A percentile compares a stretch with the other conserved stretches of the same genome.
phyloP scores from a whole-genome alignment of 2,888 invertebrate genomes.

The Cryptocheilus praepositus region DNA sequence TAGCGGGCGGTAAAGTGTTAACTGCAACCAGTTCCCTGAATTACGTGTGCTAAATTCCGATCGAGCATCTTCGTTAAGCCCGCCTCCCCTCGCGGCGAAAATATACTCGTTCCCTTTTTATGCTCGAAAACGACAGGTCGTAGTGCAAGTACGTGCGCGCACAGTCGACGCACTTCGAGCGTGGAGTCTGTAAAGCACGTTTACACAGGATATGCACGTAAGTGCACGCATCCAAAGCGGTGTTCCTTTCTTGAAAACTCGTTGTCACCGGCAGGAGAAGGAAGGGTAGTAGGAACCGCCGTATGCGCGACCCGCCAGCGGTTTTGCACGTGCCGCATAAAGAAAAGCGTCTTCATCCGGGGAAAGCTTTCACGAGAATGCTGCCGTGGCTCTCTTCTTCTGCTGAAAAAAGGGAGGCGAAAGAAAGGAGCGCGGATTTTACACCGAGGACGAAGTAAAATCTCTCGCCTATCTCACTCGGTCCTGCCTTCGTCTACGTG shows the following conservation, averaged over 20 bases:
- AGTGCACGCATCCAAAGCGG: background rate
- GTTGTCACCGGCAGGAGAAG: conserved; percentile 24
- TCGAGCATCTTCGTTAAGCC: too few species aligned
- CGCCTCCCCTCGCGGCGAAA: too few species aligned
- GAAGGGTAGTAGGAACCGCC: conserved; percentile 1
- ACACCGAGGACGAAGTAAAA: conserved; percentile 44
- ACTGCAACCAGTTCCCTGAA: too few species aligned
- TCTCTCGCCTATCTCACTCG: conserved; percentile 38
- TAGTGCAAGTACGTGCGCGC: too few species aligned
- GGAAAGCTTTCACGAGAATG: conserved; percentile 50
- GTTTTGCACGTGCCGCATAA: conserved; percentile 54
- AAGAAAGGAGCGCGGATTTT: conserved; percentile 48
- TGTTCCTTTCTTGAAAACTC: conserved; percentile 37
- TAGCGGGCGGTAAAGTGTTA: too few species aligned
- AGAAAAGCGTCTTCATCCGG: conserved; percentile 53
- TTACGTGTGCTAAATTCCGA: too few species aligned
- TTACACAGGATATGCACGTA: conserved; percentile 20
- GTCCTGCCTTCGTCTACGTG: too few species aligned
- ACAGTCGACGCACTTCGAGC: too few species aligned
- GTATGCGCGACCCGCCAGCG: conserved; percentile 34
- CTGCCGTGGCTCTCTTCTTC: conserved; percentile 26
- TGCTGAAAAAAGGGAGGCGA: conserved; percentile 30
- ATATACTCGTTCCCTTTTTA: too few species aligned
- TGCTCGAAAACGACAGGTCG: too few species aligned
- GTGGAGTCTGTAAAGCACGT: conserved; percentile 26